Base-by-base conservation (phyloP, 2,113 vertebrate genomes). In the Austrofundulus limnaeus region DNA sequence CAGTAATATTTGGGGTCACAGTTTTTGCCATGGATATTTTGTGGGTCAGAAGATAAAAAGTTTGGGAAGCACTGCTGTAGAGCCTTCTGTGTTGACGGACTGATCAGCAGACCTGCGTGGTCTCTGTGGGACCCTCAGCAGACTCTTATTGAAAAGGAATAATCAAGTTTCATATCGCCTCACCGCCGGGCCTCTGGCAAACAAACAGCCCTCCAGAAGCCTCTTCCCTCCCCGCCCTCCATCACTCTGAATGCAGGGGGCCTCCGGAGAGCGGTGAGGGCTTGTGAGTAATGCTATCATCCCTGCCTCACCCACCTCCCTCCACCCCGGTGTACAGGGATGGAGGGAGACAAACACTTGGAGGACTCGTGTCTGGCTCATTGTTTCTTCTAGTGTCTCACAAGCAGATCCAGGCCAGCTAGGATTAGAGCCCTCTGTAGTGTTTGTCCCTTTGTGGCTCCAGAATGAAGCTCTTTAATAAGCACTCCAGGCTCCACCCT, bases 281-380 rank as follows among this genome's bases (percentile, higher is more conserved):
- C 84, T 88, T 88, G 80, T 88, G 83, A 87, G 84, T 90, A 87
- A 91, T 90, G 88, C 85, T 85, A 89, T 91, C 86, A 68, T 73
- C 81, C 76, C 61, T 42, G 25, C 56, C 61, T 64, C n/a, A n/a
- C n/a, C n/a, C n/a, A n/a, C 68, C 70, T 56, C 54, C 70, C 48
- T 64, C 66, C 81, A 66, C 72, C 73, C 77, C 60, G 77, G 61
- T 65, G 73, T 25, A 53, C 41, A 23, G 2, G 39, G 42, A 17
- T n/a, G 14, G 1, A 2, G 39, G n/a, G 42, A 63, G 45, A 21
- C 34, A 83, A 81, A 75, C 82, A 80, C 81, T 81, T 66, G 74
- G 74, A 73, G 69, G 81, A 72, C 79, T 56, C 17, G 19, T 85
- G 86, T 83, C 84, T 85, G 80, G 61, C 66, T 77, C 62, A 81